Evolutionary conservation across 2,888 invertebrate species (phyloP).

Genomic region (Eulithis prunata): DNA sequence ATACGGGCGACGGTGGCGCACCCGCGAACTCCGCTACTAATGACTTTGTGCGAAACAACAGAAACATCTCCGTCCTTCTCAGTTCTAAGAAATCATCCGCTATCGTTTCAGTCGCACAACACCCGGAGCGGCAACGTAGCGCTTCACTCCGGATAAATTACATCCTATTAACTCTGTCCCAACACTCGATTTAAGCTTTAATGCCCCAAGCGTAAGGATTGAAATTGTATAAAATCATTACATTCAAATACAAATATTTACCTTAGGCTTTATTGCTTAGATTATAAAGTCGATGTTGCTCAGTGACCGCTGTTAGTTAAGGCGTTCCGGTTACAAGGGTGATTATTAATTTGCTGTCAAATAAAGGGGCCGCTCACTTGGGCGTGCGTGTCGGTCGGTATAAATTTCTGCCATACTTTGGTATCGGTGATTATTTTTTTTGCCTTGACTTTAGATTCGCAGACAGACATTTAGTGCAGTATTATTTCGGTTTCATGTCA

Average conservation of each 20-base stretch:
- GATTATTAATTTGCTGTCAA: conserved; percentile 85
- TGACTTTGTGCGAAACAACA: conserved; percentile 69
- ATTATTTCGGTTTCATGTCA: conserved; percentile 64
- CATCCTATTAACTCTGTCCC: conserved; percentile 81
- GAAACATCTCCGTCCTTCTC: conserved; percentile 68
- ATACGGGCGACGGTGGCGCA: conserved; percentile 67
- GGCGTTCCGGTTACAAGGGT: conserved; percentile 70
- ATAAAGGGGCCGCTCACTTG: conserved; percentile 84
- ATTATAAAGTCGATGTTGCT: conserved; percentile 74
- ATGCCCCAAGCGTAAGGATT: conserved; percentile 76
- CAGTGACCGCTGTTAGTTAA: conserved; percentile 62
- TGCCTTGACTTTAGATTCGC: conserved; percentile 76
- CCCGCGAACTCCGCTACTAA: conserved; percentile 69
- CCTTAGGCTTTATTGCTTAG: conserved; percentile 69
- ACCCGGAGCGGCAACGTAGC: conserved; percentile 80
- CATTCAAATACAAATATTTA: conserved; percentile 64
- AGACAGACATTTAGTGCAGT: conserved; percentile 76
- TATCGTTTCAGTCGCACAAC: conserved; percentile 66
- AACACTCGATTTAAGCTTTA: conserved; percentile 81
- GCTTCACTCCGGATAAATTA: conserved; percentile 81
- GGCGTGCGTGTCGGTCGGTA: conserved; percentile 83
- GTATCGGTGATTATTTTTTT: conserved; percentile 82
- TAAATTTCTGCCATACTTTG: conserved; percentile 84
- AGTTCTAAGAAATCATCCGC: conserved; percentile 30
- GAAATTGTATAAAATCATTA: conserved; percentile 74